Conservation (phyloP, 2,113 vertebrate genomes). For the Cynoglossus semilaevis region DNA sequence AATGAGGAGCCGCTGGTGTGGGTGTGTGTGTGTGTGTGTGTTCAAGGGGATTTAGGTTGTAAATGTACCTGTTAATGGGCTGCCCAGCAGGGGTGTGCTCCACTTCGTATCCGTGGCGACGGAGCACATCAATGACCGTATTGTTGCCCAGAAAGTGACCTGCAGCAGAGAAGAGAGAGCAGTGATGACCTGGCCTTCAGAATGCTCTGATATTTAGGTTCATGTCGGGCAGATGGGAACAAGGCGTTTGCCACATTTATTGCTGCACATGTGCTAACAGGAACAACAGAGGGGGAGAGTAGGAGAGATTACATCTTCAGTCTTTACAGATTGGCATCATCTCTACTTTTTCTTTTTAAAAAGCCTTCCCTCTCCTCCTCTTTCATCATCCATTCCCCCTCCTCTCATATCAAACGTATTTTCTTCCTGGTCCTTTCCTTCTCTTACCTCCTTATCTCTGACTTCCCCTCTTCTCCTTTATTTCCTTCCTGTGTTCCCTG, state of each 20-base stretch:
- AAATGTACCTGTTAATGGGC: conserved; percentile 81
- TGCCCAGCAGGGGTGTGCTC: conserved; percentile 84
- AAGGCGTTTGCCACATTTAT: background rate
- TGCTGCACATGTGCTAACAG: no score
- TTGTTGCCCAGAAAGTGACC: conserved; percentile 93
- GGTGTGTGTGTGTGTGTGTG: conserved; percentile 20
- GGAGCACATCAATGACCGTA: conserved; percentile 88
- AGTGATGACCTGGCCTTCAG: conserved; percentile 1
- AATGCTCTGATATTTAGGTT: conserved; percentile 12
- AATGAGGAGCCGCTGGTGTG: background rate
- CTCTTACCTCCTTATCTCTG: conserved; percentile 33
- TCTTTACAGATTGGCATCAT: background rate
- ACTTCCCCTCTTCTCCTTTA: conserved; percentile 36
- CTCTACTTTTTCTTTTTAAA: background rate
- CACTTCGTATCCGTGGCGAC: conserved; percentile 83
- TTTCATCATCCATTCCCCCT: background rate
- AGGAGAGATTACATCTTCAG: no score
- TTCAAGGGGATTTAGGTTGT: background rate
- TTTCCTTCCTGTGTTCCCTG: conserved; percentile 15
- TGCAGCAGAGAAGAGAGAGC: conserved; percentile 66
- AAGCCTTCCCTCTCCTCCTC: background rate
- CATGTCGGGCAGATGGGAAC: conserved; percentile 1
- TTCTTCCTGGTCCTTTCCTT: conserved; percentile 3
- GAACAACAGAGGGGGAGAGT: no score
- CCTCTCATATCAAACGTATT: conserved; percentile 5